Evolutionary conservation across 2,888 invertebrate species (phyloP), one percentile per base, ranked within the genome.

Genomic region (Ptilodon capucinus): DNA sequence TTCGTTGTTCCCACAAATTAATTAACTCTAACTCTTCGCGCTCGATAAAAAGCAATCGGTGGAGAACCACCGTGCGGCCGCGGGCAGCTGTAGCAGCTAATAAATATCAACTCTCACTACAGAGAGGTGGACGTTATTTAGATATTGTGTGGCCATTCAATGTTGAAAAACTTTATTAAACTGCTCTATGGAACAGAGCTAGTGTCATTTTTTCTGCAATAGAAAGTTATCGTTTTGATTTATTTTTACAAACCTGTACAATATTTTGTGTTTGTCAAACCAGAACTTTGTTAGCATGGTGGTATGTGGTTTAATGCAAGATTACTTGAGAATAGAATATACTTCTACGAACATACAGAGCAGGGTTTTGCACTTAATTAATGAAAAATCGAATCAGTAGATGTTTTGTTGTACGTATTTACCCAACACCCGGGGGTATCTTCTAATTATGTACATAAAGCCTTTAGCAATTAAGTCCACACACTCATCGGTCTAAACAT

Each of bases 1-100:
- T 72, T 74, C 44, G 28, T 60, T 67, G 68, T 67, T 68, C 58
- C 57, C 44, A 51, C 63, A 69, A 73, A 73, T 74, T 74, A 75
- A 75, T 75, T 74, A 75, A 72, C 72, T 66, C 56, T 44, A 50
- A 65, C 64, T 32, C 32, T 4, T 5, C 32, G 54, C 32, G 54
- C 55, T 53, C 51, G 34, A 48, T 44, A 57, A 62, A 59, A 63
- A 63, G 50, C 60, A 64, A 63, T 65, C 61, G 58, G 54, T 55
- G 52, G 43, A 42, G 55, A 42, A 40, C 59, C 41, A 51, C 54
- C 8, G 13, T 28, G 30, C 9, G 28, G 14, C 32, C 32, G 32
- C 14, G 32, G 32, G 32, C 13, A 14, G 7, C 14, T 32, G 14
- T 14, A 32, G 7, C 14, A 14, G 40, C 42, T 35, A 32, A 47